Evolutionary conservation across 2,113 vertebrate genomes (phyloP).

Genomic region (Tychaedon coryphoeus): DNA sequence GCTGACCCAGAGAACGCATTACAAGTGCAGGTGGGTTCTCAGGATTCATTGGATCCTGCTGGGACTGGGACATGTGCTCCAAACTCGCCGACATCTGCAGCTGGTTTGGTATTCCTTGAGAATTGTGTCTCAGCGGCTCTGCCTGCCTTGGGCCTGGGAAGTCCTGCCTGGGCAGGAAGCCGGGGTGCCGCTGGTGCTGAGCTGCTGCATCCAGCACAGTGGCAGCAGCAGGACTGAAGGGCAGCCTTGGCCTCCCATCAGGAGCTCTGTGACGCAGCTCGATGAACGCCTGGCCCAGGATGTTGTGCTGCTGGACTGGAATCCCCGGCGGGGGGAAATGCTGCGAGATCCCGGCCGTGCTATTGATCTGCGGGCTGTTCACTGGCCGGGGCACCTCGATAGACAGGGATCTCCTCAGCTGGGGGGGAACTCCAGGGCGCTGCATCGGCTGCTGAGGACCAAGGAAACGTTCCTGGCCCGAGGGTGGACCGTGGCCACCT

Average conservation of each 20-base stretch:
- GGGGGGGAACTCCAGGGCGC: slow-evolving; percentile 74
- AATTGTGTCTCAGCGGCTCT: slow-evolving; percentile 64
- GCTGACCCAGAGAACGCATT: slow-evolving; percentile 81
- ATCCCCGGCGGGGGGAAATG: slow-evolving; percentile 82
- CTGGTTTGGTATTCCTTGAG: slow-evolving; percentile 68
- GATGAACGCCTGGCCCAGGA: slow-evolving; percentile 92
- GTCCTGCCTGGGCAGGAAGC: slow-evolving; percentile 77
- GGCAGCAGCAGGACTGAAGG: slow-evolving; percentile 70
- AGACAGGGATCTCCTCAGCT: slow-evolving; percentile 81
- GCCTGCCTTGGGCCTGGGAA: slow-evolving; percentile 69
- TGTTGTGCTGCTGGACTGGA: slow-evolving; percentile 86
- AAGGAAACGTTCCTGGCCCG: slow-evolving; percentile 83
- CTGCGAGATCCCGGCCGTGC: slow-evolving; percentile 74
- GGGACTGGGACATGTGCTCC: slow-evolving; percentile 76
- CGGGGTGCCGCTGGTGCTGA: slow-evolving; percentile 66
- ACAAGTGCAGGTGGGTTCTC: slow-evolving; percentile 70
- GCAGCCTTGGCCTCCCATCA: slow-evolving; percentile 80
- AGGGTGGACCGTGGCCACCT: slow-evolving; percentile 69
- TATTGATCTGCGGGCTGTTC: slow-evolving; percentile 59
- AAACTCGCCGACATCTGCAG: slow-evolving; percentile 76
- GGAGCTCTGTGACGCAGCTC: slow-evolving; percentile 88
- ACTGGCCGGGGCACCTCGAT: slow-evolving; percentile 75
- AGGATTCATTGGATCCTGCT: slow-evolving; percentile 70
- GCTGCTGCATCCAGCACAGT: slow-evolving; percentile 71
- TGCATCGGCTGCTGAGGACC: slow-evolving; percentile 76